Base-by-base conservation (phyloP, 2,797 vertebrate genomes). In the Mus caroli region DNA sequence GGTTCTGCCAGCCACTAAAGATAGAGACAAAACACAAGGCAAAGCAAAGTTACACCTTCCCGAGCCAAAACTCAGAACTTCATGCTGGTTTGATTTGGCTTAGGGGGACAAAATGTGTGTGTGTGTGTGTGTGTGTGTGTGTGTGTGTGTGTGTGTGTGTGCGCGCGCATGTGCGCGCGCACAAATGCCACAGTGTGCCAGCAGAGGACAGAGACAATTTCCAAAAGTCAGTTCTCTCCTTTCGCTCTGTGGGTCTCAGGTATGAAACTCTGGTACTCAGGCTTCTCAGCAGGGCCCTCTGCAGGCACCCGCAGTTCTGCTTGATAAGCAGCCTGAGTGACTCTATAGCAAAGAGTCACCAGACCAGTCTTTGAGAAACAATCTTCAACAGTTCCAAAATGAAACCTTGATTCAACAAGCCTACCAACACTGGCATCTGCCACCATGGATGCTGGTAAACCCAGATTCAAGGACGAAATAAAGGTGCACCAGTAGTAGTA, bases 321-420 rank as follows among this genome's bases (percentile, higher is more conserved):
- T 83, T 89, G 67, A 78, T 24, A 94, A 62, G 46, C 43, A 92
- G 52, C 8, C 34, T 77, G 43, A 5, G 24, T 67, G 37, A 90
- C 50, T 94, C 54, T 79, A 26, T 75, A 56, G 31, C 37, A 84
- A 71, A 64, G 56, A 31, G 77, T 67, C 28, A 60, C 28, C 58
- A 64, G 86, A 40, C 37, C 37, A 87, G 82, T 87, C 75, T 95
- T 87, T 67, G 60, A 56, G 56, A 93, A 58, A 85, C 40, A 67
- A 22, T 76, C 37, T 46, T 4, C 37, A 69, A 60, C 54, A 88
- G 46, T 46, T 90, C 20, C 71, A 37, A 88, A 84, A 71, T 34
- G 13, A 88, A 54, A 28, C 7, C 6, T 54, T 75, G 26, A 84
- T 43, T 52, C 31, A 62, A 80, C 22, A 80, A 50, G 50, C 31